Conservation (phyloP, 2,113 vertebrate genomes). For the Eretmodus cyanostictus region DNA sequence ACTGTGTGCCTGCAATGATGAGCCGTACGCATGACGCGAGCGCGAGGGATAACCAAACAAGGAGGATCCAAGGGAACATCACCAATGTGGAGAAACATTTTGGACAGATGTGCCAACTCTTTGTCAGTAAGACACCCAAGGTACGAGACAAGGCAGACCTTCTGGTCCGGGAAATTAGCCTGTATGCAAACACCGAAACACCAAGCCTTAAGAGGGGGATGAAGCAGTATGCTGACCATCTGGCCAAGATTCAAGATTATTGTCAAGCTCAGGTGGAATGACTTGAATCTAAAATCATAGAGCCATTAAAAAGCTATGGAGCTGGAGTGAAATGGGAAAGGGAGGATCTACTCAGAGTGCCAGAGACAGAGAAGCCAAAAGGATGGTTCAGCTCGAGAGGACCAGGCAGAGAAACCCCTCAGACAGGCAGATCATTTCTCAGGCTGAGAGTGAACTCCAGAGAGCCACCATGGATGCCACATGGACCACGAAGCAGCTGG, state of each 20-base stretch:
- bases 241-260: constrained; percentile 95
- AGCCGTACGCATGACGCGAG: constrained; percentile 68
- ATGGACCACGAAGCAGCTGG: constrained; percentile 84
- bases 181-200: constrained; percentile 90
- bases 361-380: constrained; percentile 88
- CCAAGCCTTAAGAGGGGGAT: constrained; percentile 85
- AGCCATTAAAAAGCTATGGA: constrained; percentile 93
- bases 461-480: constrained; percentile 91
- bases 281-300: constrained; percentile 93
- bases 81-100: constrained; percentile 95
- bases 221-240: constrained; percentile 88
- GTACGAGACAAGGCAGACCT: constrained; percentile 92
- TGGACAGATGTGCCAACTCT: constrained; percentile 92
- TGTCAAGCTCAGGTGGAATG: constrained; percentile 96
- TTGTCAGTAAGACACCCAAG: constrained; percentile 89
- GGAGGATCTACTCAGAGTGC: constrained; percentile 91
- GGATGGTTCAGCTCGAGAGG: constrained; percentile 89
- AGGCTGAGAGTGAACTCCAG: constrained; percentile 95
- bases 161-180: constrained; percentile 82
- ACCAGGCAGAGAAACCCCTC: constrained; percentile 92
- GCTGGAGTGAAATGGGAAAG: constrained; percentile 88
- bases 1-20: constrained; percentile 28
- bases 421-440: constrained; percentile 85
- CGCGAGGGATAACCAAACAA: constrained; percentile 86
- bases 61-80: constrained; percentile 87